phyloP scores from a whole-genome alignment of 2,888 invertebrate genomes.

The Drosophila crucigera region DNA sequence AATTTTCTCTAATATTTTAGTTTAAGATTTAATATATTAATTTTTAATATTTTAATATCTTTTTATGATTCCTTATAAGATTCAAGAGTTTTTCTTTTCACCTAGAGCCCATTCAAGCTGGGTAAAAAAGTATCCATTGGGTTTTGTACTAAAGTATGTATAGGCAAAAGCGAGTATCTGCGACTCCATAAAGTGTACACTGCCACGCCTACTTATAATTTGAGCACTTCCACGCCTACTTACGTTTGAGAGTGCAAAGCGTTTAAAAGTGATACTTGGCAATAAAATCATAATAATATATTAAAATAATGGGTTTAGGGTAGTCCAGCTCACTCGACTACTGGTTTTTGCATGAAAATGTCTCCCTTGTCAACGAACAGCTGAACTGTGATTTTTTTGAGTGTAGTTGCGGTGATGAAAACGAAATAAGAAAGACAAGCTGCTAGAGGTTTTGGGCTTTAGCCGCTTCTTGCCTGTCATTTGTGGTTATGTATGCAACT shows the following conservation, averaged over 20 bases:
- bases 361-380: neutral
- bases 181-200: neutral
- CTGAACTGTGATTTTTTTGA: neutral
- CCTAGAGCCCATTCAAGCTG: neutral
- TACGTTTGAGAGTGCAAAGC: neutral
- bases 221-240: neutral
- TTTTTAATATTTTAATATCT: neutral
- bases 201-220: neutral
- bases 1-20: neutral
- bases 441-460: neutral
- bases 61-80: neutral
- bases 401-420: neutral
- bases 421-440: neutral
- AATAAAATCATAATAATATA: neutral
- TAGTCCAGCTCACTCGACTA: neutral
- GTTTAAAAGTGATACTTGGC: neutral
- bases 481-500: conserved; percentile 13
- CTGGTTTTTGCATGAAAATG: neutral
- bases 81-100: neutral
- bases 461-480: neutral
- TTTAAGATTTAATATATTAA: neutral
- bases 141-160: neutral
- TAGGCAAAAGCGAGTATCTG: neutral
- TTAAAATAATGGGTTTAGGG: neutral
- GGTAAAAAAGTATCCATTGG: neutral